Base-by-base conservation (phyloP, 2,888 invertebrate genomes). In the Ennomos fuscantarius region DNA sequence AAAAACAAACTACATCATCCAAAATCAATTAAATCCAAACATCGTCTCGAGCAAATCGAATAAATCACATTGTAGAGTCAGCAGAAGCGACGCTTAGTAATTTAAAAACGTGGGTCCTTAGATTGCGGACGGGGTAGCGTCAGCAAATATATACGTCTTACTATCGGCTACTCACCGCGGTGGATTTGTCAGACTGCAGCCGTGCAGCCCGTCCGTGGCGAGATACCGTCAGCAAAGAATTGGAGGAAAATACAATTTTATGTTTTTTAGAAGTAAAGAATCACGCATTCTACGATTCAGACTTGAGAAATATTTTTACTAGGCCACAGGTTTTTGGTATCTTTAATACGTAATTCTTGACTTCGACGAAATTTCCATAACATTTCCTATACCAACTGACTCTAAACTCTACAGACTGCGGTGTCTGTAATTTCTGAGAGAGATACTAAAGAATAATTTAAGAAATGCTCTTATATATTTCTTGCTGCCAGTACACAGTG, bases 121-220 rank as follows among this genome's bases (percentile, higher is more conserved):
- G 81, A 80, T 82, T 78, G 81, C 76, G 76, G 77, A 74, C 68
- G 69, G 73, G 73, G 78, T 82, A 83, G 70, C 79, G 86, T 87
- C 88, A 82, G 88, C 88, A 89, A 87, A 87, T 87, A 86, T 84
- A 86, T 83, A 86, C 84, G 85, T 87, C 85, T 86, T 82, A 80
- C 80, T 76, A 82, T 84, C 82, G 87, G 84, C 86, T 79, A 86
- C 84, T 87, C 87, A 76, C 81, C 82, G 81, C 81, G 72, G 79
- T 74, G 88, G 87, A 89, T 89, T 89, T 89, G 88, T 88, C 86
- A 84, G 86, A 79, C 81, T 81, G 82, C 79, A 77, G 74, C 73
- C 73, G 72, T 69, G 53, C 66, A 74, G 74, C 53, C 65, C 73
- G 72, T 65, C 76, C 76, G 77, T 71, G 76, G 59, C 40, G 62